A percentile compares a stretch with the other conserved stretches of the same genome.
Conservation (phyloP, 2,797 vertebrate species). For the Podarcis siculus region DNA sequence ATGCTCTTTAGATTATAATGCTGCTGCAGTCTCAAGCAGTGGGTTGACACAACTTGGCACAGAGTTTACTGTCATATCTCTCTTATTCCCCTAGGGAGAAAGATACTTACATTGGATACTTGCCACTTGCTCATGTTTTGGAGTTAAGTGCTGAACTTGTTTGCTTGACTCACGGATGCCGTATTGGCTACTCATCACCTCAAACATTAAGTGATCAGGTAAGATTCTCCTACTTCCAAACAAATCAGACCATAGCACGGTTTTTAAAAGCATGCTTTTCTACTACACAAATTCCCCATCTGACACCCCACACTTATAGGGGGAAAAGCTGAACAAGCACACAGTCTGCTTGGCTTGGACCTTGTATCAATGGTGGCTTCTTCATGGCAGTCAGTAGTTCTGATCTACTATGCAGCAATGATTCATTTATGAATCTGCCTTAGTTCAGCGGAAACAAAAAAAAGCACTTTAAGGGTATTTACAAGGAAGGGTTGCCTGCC, state of each 20-base stretch:
- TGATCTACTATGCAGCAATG: no score
- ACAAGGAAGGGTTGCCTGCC: no score
- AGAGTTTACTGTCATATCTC: neutral
- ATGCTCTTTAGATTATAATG: neutral
- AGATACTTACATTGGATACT: slow-evolving; percentile 92
- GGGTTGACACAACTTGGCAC: neutral
- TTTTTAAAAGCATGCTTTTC: no score
- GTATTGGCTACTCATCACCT: slow-evolving; percentile 94
- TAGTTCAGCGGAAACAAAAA: no score
- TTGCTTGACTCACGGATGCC: slow-evolving; percentile 88
- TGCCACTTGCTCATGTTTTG: slow-evolving; percentile 94
- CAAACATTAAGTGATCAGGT: slow-evolving; percentile 95
- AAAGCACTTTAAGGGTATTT: no score
- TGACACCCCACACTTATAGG: no score
- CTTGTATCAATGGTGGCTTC: no score
- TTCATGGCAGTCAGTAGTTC: no score
- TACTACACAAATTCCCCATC: no score
- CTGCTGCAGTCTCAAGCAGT: neutral
- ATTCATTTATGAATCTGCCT: no score
- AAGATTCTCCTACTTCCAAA: neutral
- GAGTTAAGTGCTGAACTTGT: slow-evolving; percentile 93
- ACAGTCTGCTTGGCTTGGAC: no score
- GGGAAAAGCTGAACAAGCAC: no score
- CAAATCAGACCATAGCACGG: neutral
- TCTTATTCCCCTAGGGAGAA: slow-evolving; percentile 80